A percentile compares a stretch with the other conserved stretches of the same genome.
Conservation (phyloP, 2,888 invertebrate genomes). For the Erpobdella octoculata region DNA sequence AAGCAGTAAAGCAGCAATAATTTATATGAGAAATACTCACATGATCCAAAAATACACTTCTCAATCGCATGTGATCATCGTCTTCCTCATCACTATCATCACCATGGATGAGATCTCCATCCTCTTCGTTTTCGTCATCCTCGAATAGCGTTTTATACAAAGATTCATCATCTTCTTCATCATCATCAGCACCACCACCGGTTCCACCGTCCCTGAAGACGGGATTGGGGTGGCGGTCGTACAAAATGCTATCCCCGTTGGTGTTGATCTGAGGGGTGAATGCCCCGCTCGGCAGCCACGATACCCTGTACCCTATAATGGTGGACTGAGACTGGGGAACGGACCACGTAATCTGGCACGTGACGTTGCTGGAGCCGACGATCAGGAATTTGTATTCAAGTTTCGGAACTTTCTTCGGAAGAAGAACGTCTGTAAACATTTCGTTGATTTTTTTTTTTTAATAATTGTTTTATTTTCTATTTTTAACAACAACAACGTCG, state of each 20-base stretch:
- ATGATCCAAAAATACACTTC: constrained; percentile 7
- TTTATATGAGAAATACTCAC: too few species aligned
- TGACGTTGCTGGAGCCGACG: constrained; percentile 35
- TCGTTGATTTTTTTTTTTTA: too few species aligned
- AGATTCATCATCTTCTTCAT: not conserved
- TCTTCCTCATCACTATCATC: not conserved
- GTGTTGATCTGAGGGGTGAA: not conserved
- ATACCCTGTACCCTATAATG: constrained; percentile 35
- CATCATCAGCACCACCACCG: constrained; percentile 31
- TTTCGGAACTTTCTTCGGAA: constrained; percentile 34
- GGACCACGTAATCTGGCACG: constrained; percentile 37
- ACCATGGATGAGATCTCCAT: constrained; percentile 20
- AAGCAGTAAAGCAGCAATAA: too few species aligned
- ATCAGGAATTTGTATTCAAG: constrained; percentile 36
- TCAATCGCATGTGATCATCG: not conserved
- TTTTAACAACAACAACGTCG: too few species aligned
- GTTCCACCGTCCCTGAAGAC: constrained; percentile 22
- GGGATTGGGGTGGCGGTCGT: too few species aligned
- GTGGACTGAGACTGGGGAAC: constrained; percentile 34
- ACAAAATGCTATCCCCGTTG: too few species aligned
- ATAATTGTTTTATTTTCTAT: too few species aligned
- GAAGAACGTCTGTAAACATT: constrained; percentile 30
- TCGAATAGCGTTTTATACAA: constrained; percentile 2
- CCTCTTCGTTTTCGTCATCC: constrained; percentile 2
- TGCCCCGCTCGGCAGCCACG: constrained; percentile 32